Conservation (phyloP, 2,113 vertebrate genomes). For the Chunga burmeisteri region DNA sequence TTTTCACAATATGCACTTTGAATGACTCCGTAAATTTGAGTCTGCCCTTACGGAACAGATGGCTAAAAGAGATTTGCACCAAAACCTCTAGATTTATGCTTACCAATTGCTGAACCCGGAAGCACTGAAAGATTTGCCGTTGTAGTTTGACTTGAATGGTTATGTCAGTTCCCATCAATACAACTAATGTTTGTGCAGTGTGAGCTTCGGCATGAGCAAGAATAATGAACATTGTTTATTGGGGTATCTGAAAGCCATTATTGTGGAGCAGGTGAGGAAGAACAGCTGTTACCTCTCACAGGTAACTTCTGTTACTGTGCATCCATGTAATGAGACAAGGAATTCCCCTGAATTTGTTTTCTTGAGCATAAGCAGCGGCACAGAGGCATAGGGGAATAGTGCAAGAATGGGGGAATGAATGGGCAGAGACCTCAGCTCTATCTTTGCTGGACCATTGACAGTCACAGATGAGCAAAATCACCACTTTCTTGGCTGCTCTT, state of each 20-base stretch:
- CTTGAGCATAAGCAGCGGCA: background rate
- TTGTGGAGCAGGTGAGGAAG: background rate
- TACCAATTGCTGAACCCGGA: background rate
- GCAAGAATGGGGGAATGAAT: background rate
- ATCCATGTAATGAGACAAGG: background rate
- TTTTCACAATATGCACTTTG: background rate
- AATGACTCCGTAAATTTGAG: conserved; percentile 1
- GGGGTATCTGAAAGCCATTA: background rate
- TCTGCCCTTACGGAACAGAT: background rate
- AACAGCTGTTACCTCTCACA: background rate
- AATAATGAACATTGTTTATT: background rate
- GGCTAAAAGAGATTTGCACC: background rate
- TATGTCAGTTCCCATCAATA: conserved; percentile 17
- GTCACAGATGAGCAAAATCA: background rate
- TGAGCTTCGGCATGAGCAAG: background rate
- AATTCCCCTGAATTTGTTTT: background rate
- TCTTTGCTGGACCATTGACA: background rate
- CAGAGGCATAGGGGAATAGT: background rate
- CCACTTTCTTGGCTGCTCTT: background rate
- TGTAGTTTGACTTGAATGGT: conserved; percentile 6
- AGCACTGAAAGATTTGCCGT: background rate
- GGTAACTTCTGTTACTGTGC: background rate
- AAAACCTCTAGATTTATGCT: conserved; percentile 16
- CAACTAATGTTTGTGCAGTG: background rate
- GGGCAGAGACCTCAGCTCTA: fast-evolving